These are phyloP conservation scores for Megaceryle alcyon DNA, from an alignment of 2,797 vertebrate species.

Conservation along the genomic window DNA sequence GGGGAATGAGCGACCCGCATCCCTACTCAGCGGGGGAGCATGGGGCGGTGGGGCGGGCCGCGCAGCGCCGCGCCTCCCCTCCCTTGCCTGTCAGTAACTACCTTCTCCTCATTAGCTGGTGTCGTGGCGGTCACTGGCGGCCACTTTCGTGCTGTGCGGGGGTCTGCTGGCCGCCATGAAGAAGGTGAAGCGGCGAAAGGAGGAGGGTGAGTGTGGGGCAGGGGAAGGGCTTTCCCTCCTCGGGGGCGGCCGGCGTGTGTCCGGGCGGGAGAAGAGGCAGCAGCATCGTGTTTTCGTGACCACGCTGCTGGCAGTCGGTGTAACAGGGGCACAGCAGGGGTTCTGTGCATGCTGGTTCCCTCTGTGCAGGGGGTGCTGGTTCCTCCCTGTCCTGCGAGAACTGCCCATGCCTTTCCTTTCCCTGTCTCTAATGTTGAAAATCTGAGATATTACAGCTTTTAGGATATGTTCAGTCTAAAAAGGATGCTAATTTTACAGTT, in stretches of 20 bases:
- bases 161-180: conserved; percentile 88
- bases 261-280: too few relatives aligned
- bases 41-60: neutral
- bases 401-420: accelerated
- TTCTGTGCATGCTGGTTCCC: too few relatives aligned
- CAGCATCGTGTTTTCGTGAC: too few relatives aligned
- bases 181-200: conserved; percentile 88
- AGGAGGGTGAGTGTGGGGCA: conserved; percentile 82
- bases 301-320: accelerated
- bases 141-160: conserved; percentile 89
- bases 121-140: conserved; percentile 91
- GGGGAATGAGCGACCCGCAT: neutral
- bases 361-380: neutral
- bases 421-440: neutral
- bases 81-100: neutral
- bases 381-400: neutral
- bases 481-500: neutral
- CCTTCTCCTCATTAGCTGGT: conserved; percentile 83
- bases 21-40: neutral
- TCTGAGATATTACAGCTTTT: neutral
- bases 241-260: neutral
- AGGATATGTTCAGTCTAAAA: neutral
- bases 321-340: neutral
- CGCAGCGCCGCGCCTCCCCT: accelerated
- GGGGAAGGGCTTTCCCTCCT: neutral